A percentile compares a stretch with the other conserved stretches of the same genome.
Conservation (phyloP, 2,113 vertebrate species). For the Oriolus oriolus region DNA sequence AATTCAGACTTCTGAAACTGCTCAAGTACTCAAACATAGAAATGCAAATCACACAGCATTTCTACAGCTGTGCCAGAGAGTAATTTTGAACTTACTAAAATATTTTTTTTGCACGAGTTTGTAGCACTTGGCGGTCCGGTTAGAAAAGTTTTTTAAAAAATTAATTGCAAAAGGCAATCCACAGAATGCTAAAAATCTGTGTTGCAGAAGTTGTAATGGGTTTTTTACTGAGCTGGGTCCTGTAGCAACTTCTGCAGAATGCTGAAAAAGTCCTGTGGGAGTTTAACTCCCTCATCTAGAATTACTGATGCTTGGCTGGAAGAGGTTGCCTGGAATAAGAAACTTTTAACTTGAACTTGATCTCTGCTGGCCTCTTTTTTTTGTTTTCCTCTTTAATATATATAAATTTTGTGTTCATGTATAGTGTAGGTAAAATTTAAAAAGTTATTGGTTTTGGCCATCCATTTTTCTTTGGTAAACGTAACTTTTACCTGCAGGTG, state of each 20-base stretch:
- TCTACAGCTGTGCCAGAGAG: background rate
- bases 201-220: background rate
- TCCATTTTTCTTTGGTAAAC: background rate
- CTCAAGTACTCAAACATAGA: background rate
- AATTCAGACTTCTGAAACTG: background rate
- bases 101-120: background rate
- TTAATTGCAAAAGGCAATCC: background rate
- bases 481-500: background rate
- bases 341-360: background rate
- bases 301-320: background rate
- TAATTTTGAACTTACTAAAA: background rate
- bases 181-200: background rate
- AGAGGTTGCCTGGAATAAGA: background rate
- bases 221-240: background rate
- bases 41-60: background rate
- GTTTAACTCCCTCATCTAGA: background rate
- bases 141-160: background rate
- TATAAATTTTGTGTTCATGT: background rate
- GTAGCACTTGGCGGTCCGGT: background rate
- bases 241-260: background rate
- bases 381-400: background rate
- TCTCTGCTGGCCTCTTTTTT: background rate
- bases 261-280: background rate
- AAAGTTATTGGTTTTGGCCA: fast-evolving
- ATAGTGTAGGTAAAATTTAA: background rate